A percentile compares a stretch with the other conserved stretches of the same genome.
Conservation (phyloP, 2,797 vertebrate species). For the Hylomyscus alleni region DNA sequence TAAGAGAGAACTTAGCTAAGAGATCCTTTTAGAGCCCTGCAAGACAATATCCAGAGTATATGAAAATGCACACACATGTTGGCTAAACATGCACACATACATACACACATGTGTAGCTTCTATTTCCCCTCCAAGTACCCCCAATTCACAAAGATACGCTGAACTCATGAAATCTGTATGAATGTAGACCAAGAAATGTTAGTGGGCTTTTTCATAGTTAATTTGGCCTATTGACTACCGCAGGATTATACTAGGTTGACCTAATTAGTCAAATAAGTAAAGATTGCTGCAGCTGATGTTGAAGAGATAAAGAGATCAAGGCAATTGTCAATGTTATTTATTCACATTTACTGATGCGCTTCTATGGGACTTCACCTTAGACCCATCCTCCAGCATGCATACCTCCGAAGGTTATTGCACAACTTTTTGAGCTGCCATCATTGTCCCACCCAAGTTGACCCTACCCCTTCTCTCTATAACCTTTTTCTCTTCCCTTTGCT, state of each 20-base stretch:
- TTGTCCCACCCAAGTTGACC: background rate
- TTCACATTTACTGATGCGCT: background rate
- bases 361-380: background rate
- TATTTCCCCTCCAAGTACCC: background rate
- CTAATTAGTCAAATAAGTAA: constrained; percentile 42
- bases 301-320: constrained; percentile 11
- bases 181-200: background rate
- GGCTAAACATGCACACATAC: background rate
- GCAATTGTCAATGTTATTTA: background rate
- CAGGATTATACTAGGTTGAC: constrained; percentile 26
- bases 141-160: background rate
- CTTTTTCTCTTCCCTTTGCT: background rate
- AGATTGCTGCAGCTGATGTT: background rate
- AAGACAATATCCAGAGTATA: background rate
- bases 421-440: background rate
- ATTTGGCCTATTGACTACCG: constrained; percentile 15
- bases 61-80: background rate
- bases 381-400: too few relatives aligned
- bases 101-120: background rate
- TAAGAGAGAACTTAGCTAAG: constrained; percentile 47
- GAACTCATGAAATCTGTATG: background rate
- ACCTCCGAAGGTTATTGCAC: background rate
- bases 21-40: background rate
- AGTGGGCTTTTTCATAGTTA: constrained; percentile 24
- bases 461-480: background rate